phyloP scores from a whole-genome alignment of 2,113 vertebrate species.

The Propithecus coquereli region DNA sequence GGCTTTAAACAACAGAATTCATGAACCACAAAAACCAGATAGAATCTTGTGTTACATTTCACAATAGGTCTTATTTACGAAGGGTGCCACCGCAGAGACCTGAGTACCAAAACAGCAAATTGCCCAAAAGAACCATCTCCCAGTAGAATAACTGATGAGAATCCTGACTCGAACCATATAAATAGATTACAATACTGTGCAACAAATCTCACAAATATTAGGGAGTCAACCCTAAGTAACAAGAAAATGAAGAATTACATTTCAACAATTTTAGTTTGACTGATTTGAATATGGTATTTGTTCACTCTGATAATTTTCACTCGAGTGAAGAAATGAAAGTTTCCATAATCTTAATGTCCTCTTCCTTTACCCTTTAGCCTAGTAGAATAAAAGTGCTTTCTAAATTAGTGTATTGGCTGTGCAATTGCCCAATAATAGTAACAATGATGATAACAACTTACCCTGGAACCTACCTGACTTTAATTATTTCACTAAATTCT shows the following conservation, averaged over 20 bases:
- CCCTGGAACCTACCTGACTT: not conserved
- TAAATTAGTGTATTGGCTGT: not conserved
- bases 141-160: not conserved
- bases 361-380: not conserved
- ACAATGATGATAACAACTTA: not conserved
- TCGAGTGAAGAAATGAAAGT: not conserved
- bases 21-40: not conserved
- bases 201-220: not conserved
- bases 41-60: not conserved
- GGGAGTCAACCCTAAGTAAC: not conserved
- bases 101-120: not conserved
- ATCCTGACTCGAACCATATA: not conserved
- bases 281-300: not conserved
- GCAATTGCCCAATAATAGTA: not conserved
- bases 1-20: not conserved
- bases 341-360: not conserved
- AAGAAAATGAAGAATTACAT: not conserved
- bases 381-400: not conserved
- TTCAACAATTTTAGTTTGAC: not conserved
- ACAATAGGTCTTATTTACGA: not conserved
- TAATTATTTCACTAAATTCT: constrained; percentile 15
- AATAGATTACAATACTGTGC: not conserved
- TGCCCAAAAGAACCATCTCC: not conserved
- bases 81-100: not conserved
- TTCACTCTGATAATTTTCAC: not conserved